phyloP scores from a whole-genome alignment of 2,797 vertebrate species.

The Okamejei kenojei region DNA sequence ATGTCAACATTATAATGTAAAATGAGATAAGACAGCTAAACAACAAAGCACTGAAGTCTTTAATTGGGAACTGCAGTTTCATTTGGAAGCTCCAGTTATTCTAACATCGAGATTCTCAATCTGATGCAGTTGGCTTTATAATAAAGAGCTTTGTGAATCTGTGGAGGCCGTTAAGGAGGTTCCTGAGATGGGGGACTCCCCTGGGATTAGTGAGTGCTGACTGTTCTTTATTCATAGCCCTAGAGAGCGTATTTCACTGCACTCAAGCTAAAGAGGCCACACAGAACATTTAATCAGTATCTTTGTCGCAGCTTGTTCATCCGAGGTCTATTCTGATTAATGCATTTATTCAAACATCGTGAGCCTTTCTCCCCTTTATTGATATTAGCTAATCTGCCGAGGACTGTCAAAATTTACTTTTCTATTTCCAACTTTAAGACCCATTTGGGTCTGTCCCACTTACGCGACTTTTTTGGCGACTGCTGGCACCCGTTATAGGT shows the following conservation, averaged over 20 bases:
- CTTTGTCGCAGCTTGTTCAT: background rate
- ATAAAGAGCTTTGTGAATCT: background rate
- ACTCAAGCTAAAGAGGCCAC: background rate
- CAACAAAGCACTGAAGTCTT: background rate
- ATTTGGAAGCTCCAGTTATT: background rate
- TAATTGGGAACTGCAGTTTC: background rate
- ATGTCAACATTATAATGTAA: background rate
- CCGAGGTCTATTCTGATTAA: background rate
- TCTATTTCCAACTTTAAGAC: background rate
- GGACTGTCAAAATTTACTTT: background rate
- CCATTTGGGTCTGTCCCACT: too few relatives aligned
- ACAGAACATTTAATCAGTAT: background rate
- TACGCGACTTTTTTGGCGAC: too few relatives aligned
- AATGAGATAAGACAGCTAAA: background rate
- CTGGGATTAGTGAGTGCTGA: background rate
- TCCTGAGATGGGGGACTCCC: background rate
- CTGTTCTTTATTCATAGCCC: slow-evolving; percentile 20
- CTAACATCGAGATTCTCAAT: background rate
- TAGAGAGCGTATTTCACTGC: background rate
- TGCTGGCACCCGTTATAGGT: too few relatives aligned
- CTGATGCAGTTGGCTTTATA: background rate
- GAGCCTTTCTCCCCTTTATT: background rate
- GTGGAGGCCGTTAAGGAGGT: background rate
- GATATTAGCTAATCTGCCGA: background rate
- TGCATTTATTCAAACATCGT: background rate